A percentile compares a stretch with the other conserved stretches of the same genome.
These are phyloP conservation scores for Drosophila grimshawi DNA, from an alignment of 1,140 invertebrate species.

Conservation along the genomic window DNA sequence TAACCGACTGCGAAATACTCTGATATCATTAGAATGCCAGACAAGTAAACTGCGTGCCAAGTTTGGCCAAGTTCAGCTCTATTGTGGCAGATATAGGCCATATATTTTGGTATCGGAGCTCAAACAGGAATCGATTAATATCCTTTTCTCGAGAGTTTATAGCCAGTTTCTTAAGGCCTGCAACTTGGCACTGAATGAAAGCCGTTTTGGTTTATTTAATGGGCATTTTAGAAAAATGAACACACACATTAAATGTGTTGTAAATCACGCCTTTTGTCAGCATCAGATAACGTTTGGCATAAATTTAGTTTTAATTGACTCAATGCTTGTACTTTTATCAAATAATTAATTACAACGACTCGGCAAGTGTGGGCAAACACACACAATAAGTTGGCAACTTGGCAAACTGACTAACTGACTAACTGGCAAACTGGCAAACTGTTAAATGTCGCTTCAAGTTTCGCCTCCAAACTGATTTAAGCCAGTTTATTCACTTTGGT, in stretches of 20 bases:
- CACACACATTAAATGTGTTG: constrained; percentile 11
- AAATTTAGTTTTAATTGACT: constrained; percentile 79
- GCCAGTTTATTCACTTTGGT: constrained; percentile 43
- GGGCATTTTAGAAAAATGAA: constrained; percentile 11
- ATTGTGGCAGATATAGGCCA: too few species aligned
- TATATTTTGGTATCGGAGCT: too few species aligned
- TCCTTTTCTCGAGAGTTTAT: constrained; percentile 4
- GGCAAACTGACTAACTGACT: constrained; percentile 17
- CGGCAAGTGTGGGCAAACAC: constrained; percentile 29
- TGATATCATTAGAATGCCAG: too few species aligned
- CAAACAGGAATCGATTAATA: too few species aligned
- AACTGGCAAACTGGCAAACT: constrained; percentile 17
- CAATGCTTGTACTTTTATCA: constrained; percentile 79
- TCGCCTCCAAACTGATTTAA: constrained; percentile 39
- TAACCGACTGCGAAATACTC: too few species aligned
- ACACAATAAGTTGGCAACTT: constrained; percentile 8
- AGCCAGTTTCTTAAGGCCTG: neutral
- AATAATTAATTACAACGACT: constrained; percentile 73
- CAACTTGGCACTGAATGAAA: neutral
- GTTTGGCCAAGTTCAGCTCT: too few species aligned
- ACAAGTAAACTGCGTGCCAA: too few species aligned
- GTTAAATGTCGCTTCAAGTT: constrained; percentile 26
- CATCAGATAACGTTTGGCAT: constrained; percentile 72
- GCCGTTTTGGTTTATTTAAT: constrained; percentile 8
- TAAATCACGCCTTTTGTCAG: constrained; percentile 79